Evolutionary conservation across 2,888 invertebrate species (phyloP), one percentile per base, ranked within the genome.

Genomic region (Lasioglossum figueresi): DNA sequence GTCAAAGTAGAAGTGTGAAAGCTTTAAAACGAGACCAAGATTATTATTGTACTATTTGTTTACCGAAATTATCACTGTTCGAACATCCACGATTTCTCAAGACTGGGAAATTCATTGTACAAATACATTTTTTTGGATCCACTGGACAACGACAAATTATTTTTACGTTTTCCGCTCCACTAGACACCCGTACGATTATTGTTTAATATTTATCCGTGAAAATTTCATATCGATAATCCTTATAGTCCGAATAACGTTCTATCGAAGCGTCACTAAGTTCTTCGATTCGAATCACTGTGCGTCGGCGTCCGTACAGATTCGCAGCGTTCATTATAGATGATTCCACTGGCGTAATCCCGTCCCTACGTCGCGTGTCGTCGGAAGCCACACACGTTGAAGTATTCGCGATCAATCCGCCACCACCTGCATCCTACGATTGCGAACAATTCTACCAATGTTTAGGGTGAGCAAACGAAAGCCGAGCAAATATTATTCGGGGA

Each of bases 401-500:
- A 27, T 52, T 68, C 68, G 31, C 59, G 63, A 59, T 76, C 81
- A 72, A 77, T 27, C 76, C 40, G 40, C 34, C 45, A n/a, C 52
- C 74, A 68, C 48, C 59, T 52, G 78, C 73, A 76, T 66, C 43
- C 80, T 68, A 40, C 78, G 34, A 80, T 66, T 78, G 72, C 27
- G 76, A 82, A 43, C 59, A 37, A 14, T 66, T 74, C 74, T 34
- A 84, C 48, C 72, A 59, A 5, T 68, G n/a, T n/a, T n/a, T n/a
- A n/a, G n/a, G 63, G 23, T 68, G 43, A 66, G 3, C 63, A 37
- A 27, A 23, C 34, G 31, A 71, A 27, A 70, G 31, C n/a, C 43
- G 23, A 77, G 74, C 56, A 84, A 86, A 86, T 79, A 76, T 84
- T 86, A 75, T 82, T 74, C 79, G 45, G 79, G 14, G 66, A 34